Evolutionary conservation across 2,797 vertebrate species (phyloP), one percentile per base, ranked within the genome.

Genomic region (Luscinia megarhynchos): DNA sequence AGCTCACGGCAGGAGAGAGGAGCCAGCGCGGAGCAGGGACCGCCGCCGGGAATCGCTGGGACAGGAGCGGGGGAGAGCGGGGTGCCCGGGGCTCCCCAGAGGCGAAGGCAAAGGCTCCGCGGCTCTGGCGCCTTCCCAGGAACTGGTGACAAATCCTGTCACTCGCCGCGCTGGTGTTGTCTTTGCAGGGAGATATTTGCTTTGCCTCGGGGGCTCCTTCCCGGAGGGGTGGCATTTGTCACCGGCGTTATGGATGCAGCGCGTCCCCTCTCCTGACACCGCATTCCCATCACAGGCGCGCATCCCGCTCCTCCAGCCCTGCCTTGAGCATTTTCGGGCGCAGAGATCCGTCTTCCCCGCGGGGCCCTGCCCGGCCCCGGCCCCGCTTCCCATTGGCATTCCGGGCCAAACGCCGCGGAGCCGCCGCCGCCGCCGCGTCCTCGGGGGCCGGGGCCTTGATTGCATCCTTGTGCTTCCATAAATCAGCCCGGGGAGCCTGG

Each of bases 1-100:
- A 97, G 84, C 85, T 93, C 93, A 61, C 67, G 79, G 83, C 91
- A 73, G 87, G 72, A n/a, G 12, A 63, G 91, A 79, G 90, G 84
- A 93, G 91, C 43, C 12, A 1, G 73, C 54, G 7, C 29, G 48
- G 91, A 34, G 10, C 55, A 6, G 79, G 73, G n/a, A 30, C 21
- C 6, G 2, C 11, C 1, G 24, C 32, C 2, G 21, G 89, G 87
- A 90, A 43, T 27, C 2, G 80, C 8, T 1, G 22, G 91, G 79
- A 74, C 38, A 8, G n/a, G 7, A 34, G 51, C 54, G 50, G 68
- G 51, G 85, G 19, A 53, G 48, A 1, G 2, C 40, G 20, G 82
- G 70, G 72, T 4, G 12, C 80, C 48, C 2, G 3, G 69, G 92
- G 54, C 32, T 64, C 48, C 82, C 86, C 11, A 2, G 51, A 54